Base-by-base conservation (phyloP, 2,888 invertebrate genomes). In the Chorisops tibialis region DNA sequence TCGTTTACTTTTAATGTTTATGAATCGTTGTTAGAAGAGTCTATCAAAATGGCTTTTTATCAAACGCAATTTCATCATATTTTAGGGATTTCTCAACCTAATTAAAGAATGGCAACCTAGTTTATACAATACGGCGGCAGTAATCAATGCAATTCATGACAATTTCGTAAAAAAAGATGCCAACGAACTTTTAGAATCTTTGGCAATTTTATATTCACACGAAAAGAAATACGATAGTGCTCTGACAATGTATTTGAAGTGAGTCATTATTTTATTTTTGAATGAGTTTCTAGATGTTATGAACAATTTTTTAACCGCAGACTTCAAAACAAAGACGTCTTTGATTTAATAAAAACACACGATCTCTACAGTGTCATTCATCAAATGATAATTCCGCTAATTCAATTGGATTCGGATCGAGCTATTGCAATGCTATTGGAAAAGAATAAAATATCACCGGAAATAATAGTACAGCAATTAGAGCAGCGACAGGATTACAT, bases 201-300 rank as follows among this genome's bases (percentile, higher is more conserved):
- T 97, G 61, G 96, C 95, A 1, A 85, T 94, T 73, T 81, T 97
- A 48, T 96, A 95, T 70, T 90, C 91, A 63, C 87, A 93, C 71
- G 88, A 92, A 69, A 85, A 87, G 66, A 88, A 92, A 75, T 96
- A 92, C 77, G 95, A 96, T 74, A 93, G 93, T 78, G 94, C 96
- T 1, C 79, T 97, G 59, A 88, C 88, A 18, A 90, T 95, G 80
- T 96, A 95, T 77, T 81, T 97, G 48, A 92, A 88, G 86, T 87
- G 75, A 81, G 82, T 75, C 43, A 4, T 45, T 37, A 30, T 43
- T 16, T 22, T 41, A n/a, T 7, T 45, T 43, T 22, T 11, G 16
- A 61, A 54, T 11, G 41, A 41, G 18, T 50, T 22, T 30, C 56
- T 19, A 41, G 16, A 30, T 30, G 30, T 30, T 30, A n/a, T 30